Conservation (phyloP, 30 jellyfish, hydroid and myxozoan genomes). For the Aurelia sp. region DNA sequence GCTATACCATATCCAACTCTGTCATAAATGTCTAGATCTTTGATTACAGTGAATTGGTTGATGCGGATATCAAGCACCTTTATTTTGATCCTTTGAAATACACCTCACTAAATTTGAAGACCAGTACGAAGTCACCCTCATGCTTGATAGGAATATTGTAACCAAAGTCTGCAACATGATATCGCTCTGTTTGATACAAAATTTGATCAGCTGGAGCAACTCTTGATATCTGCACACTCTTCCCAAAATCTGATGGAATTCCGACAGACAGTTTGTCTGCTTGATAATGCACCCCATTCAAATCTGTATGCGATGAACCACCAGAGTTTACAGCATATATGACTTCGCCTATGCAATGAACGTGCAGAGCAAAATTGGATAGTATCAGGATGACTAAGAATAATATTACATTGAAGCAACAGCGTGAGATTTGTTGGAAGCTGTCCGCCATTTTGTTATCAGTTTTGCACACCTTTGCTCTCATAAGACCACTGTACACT, state of each 20-base stretch:
- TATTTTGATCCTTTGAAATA: constrained; percentile 94
- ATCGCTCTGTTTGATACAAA: constrained; percentile 92
- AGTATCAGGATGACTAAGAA: too few species aligned
- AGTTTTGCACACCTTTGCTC: too few species aligned
- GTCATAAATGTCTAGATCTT: constrained; percentile 92
- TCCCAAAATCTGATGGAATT: constrained; percentile 92
- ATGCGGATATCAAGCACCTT: constrained; percentile 94
- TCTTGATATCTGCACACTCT: constrained; percentile 76
- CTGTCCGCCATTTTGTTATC: too few species aligned
- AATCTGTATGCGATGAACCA: constrained; percentile 93
- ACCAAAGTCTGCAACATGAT: constrained; percentile 97
- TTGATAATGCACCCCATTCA: constrained; percentile 97
- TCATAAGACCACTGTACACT: too few species aligned
- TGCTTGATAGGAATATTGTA: constrained; percentile 90
- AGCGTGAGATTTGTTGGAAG: too few species aligned
- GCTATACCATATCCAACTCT: constrained; percentile 95
- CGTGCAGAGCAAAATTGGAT: constrained; percentile 11
- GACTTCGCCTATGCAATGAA: constrained; percentile 92
- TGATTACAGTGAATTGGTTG: constrained; percentile 84
- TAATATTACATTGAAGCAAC: too few species aligned
- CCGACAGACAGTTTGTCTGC: constrained; percentile 92
- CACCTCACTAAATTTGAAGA: constrained; percentile 90
- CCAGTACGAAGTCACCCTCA: constrained; percentile 96
- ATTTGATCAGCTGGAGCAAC: constrained; percentile 95
- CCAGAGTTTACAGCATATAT: constrained; percentile 94